phyloP scores from a whole-genome alignment of 2,113 vertebrate species.

The Otus sunia region DNA sequence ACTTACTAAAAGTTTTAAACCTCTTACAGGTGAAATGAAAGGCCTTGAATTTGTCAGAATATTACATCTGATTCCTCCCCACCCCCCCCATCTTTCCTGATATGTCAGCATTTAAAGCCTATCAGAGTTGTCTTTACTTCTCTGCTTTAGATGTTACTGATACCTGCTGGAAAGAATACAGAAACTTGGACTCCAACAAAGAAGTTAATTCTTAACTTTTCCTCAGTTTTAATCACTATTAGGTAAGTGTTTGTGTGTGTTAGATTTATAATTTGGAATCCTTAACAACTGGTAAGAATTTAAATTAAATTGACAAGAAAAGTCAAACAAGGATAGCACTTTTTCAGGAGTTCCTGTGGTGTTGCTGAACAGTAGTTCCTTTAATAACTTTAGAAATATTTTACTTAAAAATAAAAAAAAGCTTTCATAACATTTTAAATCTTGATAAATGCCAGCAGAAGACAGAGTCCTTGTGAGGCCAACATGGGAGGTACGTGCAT shows the following conservation, averaged over 20 bases:
- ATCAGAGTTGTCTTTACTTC: neutral
- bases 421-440: neutral
- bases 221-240: neutral
- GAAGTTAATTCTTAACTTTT: neutral
- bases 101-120: neutral
- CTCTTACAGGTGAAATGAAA: neutral
- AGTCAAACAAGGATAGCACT: neutral
- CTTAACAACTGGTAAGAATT: neutral
- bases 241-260: neutral
- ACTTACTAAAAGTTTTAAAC: neutral
- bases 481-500: neutral
- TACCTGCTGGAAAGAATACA: neutral
- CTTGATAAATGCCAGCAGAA: neutral
- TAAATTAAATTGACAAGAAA: neutral
- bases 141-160: neutral
- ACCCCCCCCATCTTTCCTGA: neutral
- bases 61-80: neutral
- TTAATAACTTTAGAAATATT: neutral
- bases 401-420: neutral
- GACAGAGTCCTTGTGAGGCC: neutral
- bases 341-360: neutral
- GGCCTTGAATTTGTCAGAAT: neutral
- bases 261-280: neutral
- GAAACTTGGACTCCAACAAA: neutral
- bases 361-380: neutral